Base-by-base conservation (phyloP, 2,797 vertebrate genomes). In the Eleutherodactylus coqui region DNA sequence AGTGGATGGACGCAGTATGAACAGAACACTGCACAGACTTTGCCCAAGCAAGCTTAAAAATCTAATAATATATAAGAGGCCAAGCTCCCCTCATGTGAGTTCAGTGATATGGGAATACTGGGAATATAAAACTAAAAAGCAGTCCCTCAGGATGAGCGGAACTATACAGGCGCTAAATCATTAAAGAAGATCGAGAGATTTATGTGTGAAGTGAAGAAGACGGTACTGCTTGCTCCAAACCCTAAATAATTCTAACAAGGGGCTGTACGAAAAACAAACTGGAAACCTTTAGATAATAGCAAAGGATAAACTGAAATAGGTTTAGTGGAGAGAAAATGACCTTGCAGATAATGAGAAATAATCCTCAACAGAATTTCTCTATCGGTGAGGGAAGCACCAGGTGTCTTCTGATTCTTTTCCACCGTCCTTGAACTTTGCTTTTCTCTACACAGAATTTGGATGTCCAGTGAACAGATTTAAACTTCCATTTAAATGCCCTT, bases 331-430 rank as follows among this genome's bases (percentile, higher is more conserved):
- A 43, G 38, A 43, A 72, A n/a, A 43, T 72, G 36, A 72, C 36
- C 38, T 72, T 72, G 69, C 21, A 43, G 69, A 72, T 43, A 72
- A 41, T 38, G 38, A 72, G 64, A 60, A 29, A 21, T 17, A 72
- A 43, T 72, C 69, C 69, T 72, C 69, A n/a, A 38, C 24, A 11
- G 34, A 38, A 69, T 64, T 64, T 14, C 29, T 19, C 14, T 36
- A 36, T 69, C 7, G 5, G 34, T 41, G 19, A 41, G 38, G 4
- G 24, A 14, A 8, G 21, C 2, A 14, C 17, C 64, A 21, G 64
- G 64, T 4, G 64, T 32, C 34, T n/a, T 8, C 19, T 38, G 29
- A 67, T 67, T 36, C 62, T 19, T 19, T 67, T 17, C 19, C 16
- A 67, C 6, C 36, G 62, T 67, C 62, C 32, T 9, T 34, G 62